These are phyloP conservation scores for Caenorhabditis virilis DNA, from an alignment of 2,888 invertebrate species.

Conservation along the genomic window DNA sequence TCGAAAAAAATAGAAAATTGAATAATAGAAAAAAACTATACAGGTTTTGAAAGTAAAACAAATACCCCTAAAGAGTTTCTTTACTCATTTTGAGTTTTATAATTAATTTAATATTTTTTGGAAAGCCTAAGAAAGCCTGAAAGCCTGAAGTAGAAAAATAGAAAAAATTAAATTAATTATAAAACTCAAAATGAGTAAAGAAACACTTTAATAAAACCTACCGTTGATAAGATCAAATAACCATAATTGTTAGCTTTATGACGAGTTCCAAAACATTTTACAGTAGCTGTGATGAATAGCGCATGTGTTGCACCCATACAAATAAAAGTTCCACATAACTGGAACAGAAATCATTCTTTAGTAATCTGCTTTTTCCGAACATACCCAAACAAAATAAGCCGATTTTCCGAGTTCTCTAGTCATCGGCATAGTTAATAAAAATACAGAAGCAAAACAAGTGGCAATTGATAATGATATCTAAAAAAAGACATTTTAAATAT, in stretches of 20 bases:
- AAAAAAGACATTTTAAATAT: no score
- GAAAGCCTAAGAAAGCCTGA: no score
- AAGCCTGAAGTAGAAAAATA: no score
- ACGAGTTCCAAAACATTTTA: conserved; percentile 63
- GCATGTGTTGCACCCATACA: conserved; percentile 68
- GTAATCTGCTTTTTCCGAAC: no score
- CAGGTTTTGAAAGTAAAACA: no score
- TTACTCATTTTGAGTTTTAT: no score
- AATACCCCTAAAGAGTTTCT: no score
- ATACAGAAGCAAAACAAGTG: conserved; percentile 60
- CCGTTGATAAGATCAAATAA: conserved; percentile 62
- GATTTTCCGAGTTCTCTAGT: conserved; percentile 31
- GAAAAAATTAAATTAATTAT: no score
- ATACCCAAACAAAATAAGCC: conserved; percentile 10
- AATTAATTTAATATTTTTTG: no score
- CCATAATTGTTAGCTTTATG: conserved; percentile 66
- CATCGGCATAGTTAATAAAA: conserved; percentile 65
- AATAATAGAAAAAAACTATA: no score
- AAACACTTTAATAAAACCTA: conserved; percentile 10
- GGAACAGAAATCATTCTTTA: conserved; percentile 3
- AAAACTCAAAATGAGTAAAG: no score
- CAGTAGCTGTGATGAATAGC: conserved; percentile 65
- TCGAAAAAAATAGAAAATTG: no score
- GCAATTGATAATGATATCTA: conserved; percentile 67
- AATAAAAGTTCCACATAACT: conserved; percentile 59